A percentile compares a stretch with the other conserved stretches of the same genome.
phyloP scores from a whole-genome alignment of 2,888 invertebrate genomes.

The Melipona beecheii region DNA sequence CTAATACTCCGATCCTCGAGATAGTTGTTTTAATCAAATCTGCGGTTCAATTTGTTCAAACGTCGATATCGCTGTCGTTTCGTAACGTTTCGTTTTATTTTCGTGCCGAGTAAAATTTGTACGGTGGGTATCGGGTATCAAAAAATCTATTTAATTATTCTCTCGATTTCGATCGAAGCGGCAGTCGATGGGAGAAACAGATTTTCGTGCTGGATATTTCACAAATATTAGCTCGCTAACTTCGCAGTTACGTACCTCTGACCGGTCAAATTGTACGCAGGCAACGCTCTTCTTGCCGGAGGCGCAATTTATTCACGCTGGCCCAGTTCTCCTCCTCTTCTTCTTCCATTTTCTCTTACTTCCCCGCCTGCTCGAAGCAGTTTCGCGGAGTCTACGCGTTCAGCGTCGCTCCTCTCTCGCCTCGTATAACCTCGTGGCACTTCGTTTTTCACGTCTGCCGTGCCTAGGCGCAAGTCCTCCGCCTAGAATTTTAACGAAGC shows the following conservation, averaged over 20 bases:
- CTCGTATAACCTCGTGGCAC: constrained; percentile 16
- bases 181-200: neutral
- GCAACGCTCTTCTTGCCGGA: constrained; percentile 21
- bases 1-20: no score
- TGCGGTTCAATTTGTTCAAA: no score
- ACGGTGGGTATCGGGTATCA: no score
- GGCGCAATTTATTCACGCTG: constrained; percentile 54
- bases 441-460: constrained; percentile 40
- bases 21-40: no score
- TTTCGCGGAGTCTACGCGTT: constrained; percentile 41
- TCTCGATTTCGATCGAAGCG: no score
- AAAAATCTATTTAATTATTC: no score
- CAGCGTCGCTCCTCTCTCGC: constrained; percentile 11
- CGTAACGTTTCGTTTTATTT: no score
- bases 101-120: no score
- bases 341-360: constrained; percentile 36
- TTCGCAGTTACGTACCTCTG: constrained; percentile 1
- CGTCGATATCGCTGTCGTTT: no score
- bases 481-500: constrained; percentile 51
- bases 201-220: constrained; percentile 2
- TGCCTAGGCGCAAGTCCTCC: constrained; percentile 23
- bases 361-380: constrained; percentile 26
- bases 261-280: constrained; percentile 20
- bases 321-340: constrained; percentile 47
- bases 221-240: constrained; percentile 24